Conservation (phyloP, 2,797 vertebrate genomes). For the Halcyon leucocephala region DNA sequence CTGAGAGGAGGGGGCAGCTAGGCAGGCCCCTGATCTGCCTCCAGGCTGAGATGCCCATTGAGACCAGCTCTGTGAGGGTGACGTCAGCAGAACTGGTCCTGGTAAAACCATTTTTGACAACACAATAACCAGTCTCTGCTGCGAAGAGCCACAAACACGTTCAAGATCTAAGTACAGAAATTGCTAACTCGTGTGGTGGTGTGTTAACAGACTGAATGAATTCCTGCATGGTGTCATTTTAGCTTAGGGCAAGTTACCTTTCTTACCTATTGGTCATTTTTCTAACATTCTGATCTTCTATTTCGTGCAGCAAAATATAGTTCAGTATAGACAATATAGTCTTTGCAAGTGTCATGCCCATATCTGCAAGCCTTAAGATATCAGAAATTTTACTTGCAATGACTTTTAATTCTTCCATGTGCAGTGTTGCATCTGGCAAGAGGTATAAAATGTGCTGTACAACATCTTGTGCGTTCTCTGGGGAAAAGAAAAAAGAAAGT, state of each 20-base stretch:
- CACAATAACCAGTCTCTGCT: not conserved
- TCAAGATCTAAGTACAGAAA: not conserved
- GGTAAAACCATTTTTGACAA: not conserved
- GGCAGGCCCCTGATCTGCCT: not conserved
- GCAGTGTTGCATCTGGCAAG: constrained; percentile 69
- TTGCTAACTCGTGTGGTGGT: not conserved
- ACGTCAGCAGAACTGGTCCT: not conserved
- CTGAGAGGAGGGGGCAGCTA: not conserved
- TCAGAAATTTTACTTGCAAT: constrained; percentile 83
- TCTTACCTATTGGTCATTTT: constrained; percentile 83
- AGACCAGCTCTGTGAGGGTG: not conserved
- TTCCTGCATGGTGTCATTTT: not conserved
- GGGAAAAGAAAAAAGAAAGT: not conserved
- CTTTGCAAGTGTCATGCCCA: constrained; percentile 71
- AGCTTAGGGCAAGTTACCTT: not conserved
- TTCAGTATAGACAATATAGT: constrained; percentile 78
- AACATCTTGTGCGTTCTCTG: constrained; percentile 85
- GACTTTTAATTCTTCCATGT: constrained; percentile 75
- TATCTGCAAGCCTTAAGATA: constrained; percentile 72
- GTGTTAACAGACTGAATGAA: not conserved
- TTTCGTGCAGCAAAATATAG: constrained; percentile 75
- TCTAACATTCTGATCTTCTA: constrained; percentile 55
- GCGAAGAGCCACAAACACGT: not conserved
- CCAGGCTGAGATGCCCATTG: not conserved
- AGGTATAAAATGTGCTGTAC: constrained; percentile 83